phyloP scores from a whole-genome alignment of 2,888 invertebrate genomes.

The Podotricha telesiphe region DNA sequence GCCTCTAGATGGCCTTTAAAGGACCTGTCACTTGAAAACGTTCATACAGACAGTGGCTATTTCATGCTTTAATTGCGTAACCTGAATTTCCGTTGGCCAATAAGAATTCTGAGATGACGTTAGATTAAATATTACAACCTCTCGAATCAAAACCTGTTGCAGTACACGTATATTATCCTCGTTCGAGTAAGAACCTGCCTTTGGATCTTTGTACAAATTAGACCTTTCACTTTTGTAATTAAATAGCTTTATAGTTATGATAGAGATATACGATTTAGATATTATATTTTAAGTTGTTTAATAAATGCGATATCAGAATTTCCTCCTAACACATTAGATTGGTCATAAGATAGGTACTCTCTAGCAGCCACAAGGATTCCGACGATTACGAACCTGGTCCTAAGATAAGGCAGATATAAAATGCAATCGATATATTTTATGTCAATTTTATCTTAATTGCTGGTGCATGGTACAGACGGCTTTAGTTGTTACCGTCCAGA shows the following conservation, averaged over 20 bases:
- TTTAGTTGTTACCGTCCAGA: slow-evolving; percentile 49
- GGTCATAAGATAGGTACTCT: slow-evolving; percentile 47
- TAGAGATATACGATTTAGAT: slow-evolving; percentile 13
- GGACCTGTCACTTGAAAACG: slow-evolving; percentile 48
- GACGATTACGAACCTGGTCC: slow-evolving; percentile 42
- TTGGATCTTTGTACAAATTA: slow-evolving; percentile 23
- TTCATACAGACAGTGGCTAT: slow-evolving; percentile 57
- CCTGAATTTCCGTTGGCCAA: slow-evolving; percentile 52
- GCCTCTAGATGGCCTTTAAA: slow-evolving; percentile 31
- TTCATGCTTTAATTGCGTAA: slow-evolving; percentile 64
- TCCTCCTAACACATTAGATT: slow-evolving; percentile 39
- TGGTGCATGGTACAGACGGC: slow-evolving; percentile 49
- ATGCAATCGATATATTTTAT: slow-evolving; percentile 51
- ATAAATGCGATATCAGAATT: slow-evolving; percentile 20
- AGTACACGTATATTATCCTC: slow-evolving; percentile 24
- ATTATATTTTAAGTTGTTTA: not conserved
- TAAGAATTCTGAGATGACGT: slow-evolving; percentile 43
- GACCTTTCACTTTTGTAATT: slow-evolving; percentile 28
- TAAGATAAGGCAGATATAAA: slow-evolving; percentile 49
- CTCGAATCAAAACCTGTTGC: slow-evolving; percentile 32
- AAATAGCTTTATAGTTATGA: slow-evolving; percentile 12
- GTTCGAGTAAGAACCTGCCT: slow-evolving; percentile 19
- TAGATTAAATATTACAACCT: slow-evolving; percentile 40
- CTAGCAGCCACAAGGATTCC: slow-evolving; percentile 48
- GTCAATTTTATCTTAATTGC: slow-evolving; percentile 53